Conservation (phyloP, 2,113 vertebrate species). For the Colaptes auratus region DNA sequence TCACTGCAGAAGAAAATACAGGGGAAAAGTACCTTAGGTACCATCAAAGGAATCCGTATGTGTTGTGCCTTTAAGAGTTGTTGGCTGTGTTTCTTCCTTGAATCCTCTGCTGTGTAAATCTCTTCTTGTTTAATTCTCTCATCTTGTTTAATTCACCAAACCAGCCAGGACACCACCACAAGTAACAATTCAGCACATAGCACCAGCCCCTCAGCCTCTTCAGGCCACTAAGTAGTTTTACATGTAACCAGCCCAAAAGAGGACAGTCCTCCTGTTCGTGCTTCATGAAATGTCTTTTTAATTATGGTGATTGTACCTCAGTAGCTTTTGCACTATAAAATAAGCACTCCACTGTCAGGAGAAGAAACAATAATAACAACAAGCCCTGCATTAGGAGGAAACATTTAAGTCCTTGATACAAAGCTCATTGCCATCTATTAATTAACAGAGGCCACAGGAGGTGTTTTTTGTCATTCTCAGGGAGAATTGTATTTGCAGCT, state of each 20-base stretch:
- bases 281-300: slow-evolving; percentile 39
- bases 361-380: slow-evolving; percentile 8
- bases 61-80: background rate
- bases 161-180: background rate
- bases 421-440: slow-evolving; percentile 7
- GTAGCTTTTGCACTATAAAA: background rate
- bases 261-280: background rate
- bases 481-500: slow-evolving; percentile 4
- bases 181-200: background rate
- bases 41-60: background rate
- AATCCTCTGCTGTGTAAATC: background rate
- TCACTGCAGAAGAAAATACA: background rate
- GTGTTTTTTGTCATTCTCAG: background rate
- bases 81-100: background rate
- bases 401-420: background rate
- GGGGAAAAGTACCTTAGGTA: background rate
- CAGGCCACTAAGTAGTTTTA: background rate
- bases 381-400: slow-evolving; percentile 3
- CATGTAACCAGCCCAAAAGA: background rate
- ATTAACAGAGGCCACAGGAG: slow-evolving; percentile 36
- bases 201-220: background rate
- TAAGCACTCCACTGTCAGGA: background rate
- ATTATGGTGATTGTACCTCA: slow-evolving; percentile 17
- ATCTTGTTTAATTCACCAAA: background rate
- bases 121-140: background rate